Conservation (phyloP, 2,113 vertebrate species). For the Dasyornis broadbenti region DNA sequence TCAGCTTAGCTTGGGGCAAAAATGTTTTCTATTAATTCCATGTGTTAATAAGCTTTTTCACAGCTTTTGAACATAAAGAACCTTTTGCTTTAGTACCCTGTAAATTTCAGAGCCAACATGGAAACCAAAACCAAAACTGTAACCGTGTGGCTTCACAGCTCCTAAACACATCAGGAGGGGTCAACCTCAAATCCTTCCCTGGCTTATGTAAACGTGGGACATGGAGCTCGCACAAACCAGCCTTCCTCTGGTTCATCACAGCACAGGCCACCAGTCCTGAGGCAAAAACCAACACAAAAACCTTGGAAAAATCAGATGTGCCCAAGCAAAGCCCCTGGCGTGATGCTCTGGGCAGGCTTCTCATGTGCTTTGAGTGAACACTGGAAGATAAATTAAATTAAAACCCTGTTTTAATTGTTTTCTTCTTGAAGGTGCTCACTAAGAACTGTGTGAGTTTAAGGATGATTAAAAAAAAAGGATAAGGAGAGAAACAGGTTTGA, state of each 20-base stretch:
- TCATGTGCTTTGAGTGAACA: not conserved
- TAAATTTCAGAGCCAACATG: not conserved
- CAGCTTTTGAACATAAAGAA: conserved; percentile 28
- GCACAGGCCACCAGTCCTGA: not conserved
- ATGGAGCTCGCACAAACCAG: not conserved
- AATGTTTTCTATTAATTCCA: not conserved
- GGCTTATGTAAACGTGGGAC: not conserved
- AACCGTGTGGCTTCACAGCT: not conserved
- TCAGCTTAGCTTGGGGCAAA: not conserved
- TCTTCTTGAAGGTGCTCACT: not conserved
- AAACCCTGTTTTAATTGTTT: not conserved
- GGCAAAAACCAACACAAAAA: not conserved
- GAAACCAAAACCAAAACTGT: not conserved
- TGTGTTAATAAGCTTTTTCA: conserved; percentile 27
- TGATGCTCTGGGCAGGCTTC: not conserved
- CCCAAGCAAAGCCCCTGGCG: not conserved
- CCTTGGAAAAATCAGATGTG: not conserved
- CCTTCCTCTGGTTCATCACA: not conserved
- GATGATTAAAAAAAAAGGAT: not conserved
- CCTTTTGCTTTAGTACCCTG: not conserved
- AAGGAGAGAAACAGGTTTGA: not conserved
- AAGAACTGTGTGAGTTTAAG: not conserved
- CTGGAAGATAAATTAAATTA: not conserved
- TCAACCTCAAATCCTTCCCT: not conserved
- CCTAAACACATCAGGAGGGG: conserved; percentile 1